phyloP scores from a whole-genome alignment of 92 coral and sea anemone species.

The Bergia sp. region DNA sequence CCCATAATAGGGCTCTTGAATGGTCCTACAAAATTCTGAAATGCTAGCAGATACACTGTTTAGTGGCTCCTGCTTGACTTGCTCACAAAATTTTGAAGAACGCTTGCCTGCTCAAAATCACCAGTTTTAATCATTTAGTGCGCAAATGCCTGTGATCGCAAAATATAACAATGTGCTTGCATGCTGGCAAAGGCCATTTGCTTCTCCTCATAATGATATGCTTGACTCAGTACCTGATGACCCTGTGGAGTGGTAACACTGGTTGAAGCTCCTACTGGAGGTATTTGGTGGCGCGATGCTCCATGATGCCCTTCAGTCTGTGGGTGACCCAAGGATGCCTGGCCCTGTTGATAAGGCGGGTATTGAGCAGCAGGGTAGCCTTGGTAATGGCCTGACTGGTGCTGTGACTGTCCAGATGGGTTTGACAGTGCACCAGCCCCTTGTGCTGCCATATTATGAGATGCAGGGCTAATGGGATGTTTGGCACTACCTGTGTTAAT shows the following conservation, averaged over 20 bases:
- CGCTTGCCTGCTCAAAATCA: too few relatives aligned
- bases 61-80: too few relatives aligned
- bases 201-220: neutral
- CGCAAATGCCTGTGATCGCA: too few relatives aligned
- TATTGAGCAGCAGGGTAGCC: conserved; percentile 36
- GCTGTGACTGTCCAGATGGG: conserved; percentile 50
- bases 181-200: too few relatives aligned
- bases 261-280: neutral
- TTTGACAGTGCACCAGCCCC: conserved; percentile 18
- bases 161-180: too few relatives aligned
- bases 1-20: too few relatives aligned
- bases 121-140: too few relatives aligned
- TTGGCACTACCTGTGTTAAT: neutral
- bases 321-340: neutral
- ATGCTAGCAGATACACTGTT: too few relatives aligned
- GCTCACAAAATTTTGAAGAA: too few relatives aligned
- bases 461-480: conserved; percentile 27
- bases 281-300: neutral
- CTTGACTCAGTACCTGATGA: neutral
- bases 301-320: conserved; percentile 28
- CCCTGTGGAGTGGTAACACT: conserved; percentile 4
- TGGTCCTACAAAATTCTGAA: too few relatives aligned
- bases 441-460: conserved; percentile 11
- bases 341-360: conserved; percentile 17
- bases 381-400: conserved; percentile 60